A percentile compares a stretch with the other conserved stretches of the same genome.
These are phyloP conservation scores for Amblyjoppa fuscipennis DNA, from an alignment of 2,888 invertebrate genomes.

Conservation along the genomic window DNA sequence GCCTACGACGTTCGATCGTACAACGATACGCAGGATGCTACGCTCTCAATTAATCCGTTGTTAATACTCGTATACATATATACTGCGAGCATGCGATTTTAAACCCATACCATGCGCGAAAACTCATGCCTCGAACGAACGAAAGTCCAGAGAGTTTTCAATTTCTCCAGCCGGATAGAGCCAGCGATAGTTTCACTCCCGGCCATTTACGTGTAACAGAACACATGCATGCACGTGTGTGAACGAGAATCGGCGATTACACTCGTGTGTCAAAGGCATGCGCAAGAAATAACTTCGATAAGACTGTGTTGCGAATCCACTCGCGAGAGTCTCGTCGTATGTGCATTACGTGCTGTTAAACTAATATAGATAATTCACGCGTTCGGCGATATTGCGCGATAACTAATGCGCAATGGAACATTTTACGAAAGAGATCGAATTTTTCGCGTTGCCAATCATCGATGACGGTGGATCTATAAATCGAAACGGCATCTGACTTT, in stretches of 20 bases:
- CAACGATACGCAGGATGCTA: slow-evolving; percentile 8
- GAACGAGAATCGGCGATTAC: too few relatives aligned
- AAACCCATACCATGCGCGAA: neutral
- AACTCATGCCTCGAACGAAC: slow-evolving; percentile 68
- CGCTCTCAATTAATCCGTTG: neutral
- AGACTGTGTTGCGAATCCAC: neutral
- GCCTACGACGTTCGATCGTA: slow-evolving; percentile 2
- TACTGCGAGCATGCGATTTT: neutral
- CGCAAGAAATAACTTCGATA: neutral
- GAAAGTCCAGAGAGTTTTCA: slow-evolving; percentile 77
- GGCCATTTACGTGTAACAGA: slow-evolving; percentile 73
- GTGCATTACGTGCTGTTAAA: neutral
- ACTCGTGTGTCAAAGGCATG: neutral
- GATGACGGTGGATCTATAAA: neutral
- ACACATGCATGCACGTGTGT: slow-evolving; percentile 11
- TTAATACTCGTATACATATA: neutral
- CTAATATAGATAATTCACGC: slow-evolving; percentile 3
- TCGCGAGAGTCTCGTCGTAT: neutral
- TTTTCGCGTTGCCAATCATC: neutral
- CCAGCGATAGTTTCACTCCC: slow-evolving; percentile 75
- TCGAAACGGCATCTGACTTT: neutral
- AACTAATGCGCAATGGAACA: neutral
- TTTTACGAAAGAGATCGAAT: neutral
- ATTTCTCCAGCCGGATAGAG: slow-evolving; percentile 75
- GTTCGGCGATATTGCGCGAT: slow-evolving; percentile 1